These are phyloP conservation scores for Xestia ashworthii DNA, from an alignment of 2,888 invertebrate genomes.

Conservation along the genomic window DNA sequence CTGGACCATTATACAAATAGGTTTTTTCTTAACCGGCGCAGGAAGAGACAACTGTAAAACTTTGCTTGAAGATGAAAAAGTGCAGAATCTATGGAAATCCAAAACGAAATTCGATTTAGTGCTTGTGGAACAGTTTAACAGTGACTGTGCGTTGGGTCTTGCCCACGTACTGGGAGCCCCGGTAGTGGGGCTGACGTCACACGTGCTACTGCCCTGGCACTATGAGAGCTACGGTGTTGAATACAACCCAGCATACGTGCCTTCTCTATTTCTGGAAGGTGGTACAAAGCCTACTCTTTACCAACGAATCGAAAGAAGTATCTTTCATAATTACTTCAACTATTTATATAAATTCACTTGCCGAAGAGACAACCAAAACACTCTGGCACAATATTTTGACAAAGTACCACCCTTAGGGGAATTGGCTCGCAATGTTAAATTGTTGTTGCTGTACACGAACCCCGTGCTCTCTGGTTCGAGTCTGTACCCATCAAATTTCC, in stretches of 20 bases:
- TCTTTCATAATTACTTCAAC: constrained; percentile 70
- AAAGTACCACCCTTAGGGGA: constrained; percentile 87
- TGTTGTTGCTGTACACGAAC: constrained; percentile 90
- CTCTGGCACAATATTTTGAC: constrained; percentile 82
- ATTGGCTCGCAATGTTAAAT: constrained; percentile 86
- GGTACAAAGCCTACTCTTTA: constrained; percentile 85
- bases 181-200: constrained; percentile 90
- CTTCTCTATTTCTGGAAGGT: constrained; percentile 89
- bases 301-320: constrained; percentile 86
- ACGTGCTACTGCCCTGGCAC: constrained; percentile 90
- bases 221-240: constrained; percentile 90
- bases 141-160: constrained; percentile 91
- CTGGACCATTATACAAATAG: constrained; percentile 66
- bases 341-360: constrained; percentile 69
- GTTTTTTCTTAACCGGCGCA: constrained; percentile 67
- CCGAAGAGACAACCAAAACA: constrained; percentile 73
- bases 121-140: constrained; percentile 91
- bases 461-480: constrained; percentile 88
- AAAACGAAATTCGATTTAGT: constrained; percentile 90
- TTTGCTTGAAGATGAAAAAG: constrained; percentile 76
- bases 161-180: constrained; percentile 90
- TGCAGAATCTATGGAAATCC: constrained; percentile 80
- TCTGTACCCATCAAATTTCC: constrained; percentile 89
- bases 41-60: constrained; percentile 77
- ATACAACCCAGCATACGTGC: constrained; percentile 90